Conservation (phyloP, 2,113 vertebrate genomes). For the Formicarius rufipectus region DNA sequence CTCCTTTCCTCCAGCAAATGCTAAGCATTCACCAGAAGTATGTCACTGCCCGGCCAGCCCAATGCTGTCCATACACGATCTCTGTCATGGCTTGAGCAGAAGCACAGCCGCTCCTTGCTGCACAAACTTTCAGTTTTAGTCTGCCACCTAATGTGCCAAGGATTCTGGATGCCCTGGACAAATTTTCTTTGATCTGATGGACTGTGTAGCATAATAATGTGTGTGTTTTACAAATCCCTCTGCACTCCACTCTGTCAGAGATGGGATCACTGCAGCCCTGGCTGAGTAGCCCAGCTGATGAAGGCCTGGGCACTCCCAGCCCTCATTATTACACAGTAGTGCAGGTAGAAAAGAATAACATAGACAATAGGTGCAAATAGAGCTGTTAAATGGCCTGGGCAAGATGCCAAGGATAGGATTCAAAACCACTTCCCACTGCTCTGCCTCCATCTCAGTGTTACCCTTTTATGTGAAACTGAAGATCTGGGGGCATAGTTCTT, state of each 20-base stretch:
- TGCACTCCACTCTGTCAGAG: background rate
- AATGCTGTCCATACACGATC: rapidly evolving
- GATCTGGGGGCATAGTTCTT: background rate
- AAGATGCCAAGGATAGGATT: background rate
- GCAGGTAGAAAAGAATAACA: background rate
- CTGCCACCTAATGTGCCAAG: background rate
- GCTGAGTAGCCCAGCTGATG: background rate
- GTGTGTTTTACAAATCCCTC: background rate
- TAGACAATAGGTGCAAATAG: background rate
- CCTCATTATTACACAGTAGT: background rate
- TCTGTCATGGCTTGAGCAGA: background rate
- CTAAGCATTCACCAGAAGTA: background rate
- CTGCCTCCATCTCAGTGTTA: background rate
- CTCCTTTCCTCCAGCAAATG: background rate
- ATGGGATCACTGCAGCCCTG: background rate
- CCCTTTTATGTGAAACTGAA: background rate
- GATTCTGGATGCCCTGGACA: background rate
- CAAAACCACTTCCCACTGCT: background rate
- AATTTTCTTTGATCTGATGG: background rate
- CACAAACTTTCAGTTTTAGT: background rate
- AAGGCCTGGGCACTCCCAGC: background rate
- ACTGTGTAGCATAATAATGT: rapidly evolving
- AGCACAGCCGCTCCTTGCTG: background rate
- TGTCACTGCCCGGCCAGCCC: background rate
- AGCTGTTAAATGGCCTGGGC: background rate